phyloP scores from a whole-genome alignment of 2,888 invertebrate species.

The Drosophila leonis region DNA sequence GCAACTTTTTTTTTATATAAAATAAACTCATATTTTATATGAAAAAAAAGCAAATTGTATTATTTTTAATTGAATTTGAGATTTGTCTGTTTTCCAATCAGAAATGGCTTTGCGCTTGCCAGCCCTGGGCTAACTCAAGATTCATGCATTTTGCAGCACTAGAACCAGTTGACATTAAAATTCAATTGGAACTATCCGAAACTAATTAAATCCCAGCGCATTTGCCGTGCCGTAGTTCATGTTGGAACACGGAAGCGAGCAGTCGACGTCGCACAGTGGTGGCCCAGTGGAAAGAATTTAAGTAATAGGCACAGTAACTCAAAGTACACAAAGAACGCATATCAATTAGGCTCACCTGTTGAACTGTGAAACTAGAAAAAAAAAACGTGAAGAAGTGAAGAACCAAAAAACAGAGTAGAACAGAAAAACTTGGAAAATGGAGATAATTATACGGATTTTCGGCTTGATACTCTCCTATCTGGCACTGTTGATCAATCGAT shows the following conservation, averaged over 20 bases:
- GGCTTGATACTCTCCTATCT: slow-evolving; percentile 59
- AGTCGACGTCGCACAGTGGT: slow-evolving; percentile 3
- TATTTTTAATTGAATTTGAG: background rate
- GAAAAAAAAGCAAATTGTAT: background rate
- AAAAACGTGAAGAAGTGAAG: too few relatives aligned
- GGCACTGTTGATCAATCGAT: slow-evolving; percentile 58
- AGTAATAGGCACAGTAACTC: slow-evolving; percentile 16
- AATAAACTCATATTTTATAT: background rate
- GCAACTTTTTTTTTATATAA: background rate
- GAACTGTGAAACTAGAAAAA: slow-evolving; percentile 34
- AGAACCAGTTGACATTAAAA: slow-evolving; percentile 26
- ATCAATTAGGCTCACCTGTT: slow-evolving; percentile 50
- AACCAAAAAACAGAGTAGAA: too few relatives aligned
- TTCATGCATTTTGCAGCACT: slow-evolving; percentile 42
- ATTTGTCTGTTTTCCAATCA: background rate
- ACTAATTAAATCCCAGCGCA: slow-evolving; percentile 11
- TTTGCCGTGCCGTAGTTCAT: slow-evolving; percentile 37
- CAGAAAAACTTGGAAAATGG: slow-evolving; percentile 53
- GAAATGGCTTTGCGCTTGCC: background rate
- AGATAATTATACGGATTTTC: slow-evolving; percentile 66
- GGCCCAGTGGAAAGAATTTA: background rate
- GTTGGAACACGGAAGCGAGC: slow-evolving; percentile 41
- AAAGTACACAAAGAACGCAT: slow-evolving; percentile 44
- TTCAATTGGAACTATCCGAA: slow-evolving; percentile 26
- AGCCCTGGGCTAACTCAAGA: slow-evolving; percentile 27